Percentiles rank a stretch among this genome's conserved stretches.
These are phyloP conservation scores for Betta splendens DNA, from an alignment of 2,797 vertebrate genomes.

Conservation along the genomic window DNA sequence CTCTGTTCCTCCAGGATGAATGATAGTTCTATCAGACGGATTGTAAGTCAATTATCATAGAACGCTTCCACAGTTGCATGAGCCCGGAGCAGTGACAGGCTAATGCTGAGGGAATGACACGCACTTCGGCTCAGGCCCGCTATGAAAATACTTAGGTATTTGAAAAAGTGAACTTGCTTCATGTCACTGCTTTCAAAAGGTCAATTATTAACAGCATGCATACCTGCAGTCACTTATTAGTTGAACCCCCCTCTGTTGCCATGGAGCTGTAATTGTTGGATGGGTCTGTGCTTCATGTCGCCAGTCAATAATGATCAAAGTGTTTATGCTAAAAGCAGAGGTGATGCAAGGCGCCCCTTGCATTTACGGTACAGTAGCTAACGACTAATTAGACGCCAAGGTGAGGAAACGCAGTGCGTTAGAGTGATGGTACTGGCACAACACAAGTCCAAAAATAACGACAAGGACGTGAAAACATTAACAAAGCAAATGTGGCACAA, in stretches of 20 bases:
- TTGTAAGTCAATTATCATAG: neutral
- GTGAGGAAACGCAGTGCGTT: neutral
- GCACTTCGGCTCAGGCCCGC: conserved; percentile 28
- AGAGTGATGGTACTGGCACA: neutral
- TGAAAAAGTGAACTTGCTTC: conserved; percentile 57
- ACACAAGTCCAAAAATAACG: too few species aligned
- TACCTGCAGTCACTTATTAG: conserved; percentile 84
- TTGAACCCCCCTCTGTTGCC: conserved; percentile 74
- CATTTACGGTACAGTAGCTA: conserved; percentile 5
- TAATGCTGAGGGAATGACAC: too few species aligned
- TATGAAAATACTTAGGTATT: conserved; percentile 51
- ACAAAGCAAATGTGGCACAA: too few species aligned
- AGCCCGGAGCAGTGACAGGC: neutral
- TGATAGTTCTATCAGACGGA: conserved; percentile 9
- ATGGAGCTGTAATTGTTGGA: conserved; percentile 67
- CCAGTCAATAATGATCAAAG: conserved; percentile 55
- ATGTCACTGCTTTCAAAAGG: conserved; percentile 60
- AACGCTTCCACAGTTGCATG: neutral
- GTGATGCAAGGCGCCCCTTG: conserved; percentile 11
- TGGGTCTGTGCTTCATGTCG: conserved; percentile 59
- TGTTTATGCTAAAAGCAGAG: conserved; percentile 47
- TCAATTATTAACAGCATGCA: conserved; percentile 81
- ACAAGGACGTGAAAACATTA: too few species aligned
- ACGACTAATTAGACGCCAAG: neutral
- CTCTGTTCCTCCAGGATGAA: conserved; percentile 25